Base-by-base conservation (phyloP, 2,888 invertebrate species). In the Drosophila meridiana region DNA sequence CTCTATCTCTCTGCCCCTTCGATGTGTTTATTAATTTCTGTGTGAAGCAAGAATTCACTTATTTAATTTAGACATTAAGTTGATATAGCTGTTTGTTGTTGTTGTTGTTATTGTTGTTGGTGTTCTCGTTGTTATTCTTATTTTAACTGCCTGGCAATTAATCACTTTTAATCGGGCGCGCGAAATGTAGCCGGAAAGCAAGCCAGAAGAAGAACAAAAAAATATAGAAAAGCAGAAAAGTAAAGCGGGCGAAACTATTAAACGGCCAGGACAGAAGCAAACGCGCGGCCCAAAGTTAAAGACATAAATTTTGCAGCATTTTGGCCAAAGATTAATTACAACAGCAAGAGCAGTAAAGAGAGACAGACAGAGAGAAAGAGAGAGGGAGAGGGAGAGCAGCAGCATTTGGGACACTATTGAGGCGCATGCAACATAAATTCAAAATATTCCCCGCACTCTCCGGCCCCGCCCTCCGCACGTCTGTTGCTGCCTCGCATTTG, bases 301-400 rank as follows among this genome's bases (percentile, higher is more conserved):
- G 79, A 84, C 92, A 90, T 92, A 91, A 91, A 91, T 91, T 92
- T 84, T 80, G 80, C 75, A 82, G 82, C 82, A 90, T 90, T 91
- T 90, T 84, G 79, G 83, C 78, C 84, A 76, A 91, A 92, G 91
- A 91, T 91, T 91, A 91, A 91, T 91, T 91, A 87, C 91, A 74
- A 59, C 73, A 73, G 68, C 91, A 74, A 59, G 71, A 71, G 68
- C 71, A 58, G 32, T 7, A 32, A 3, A 52, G 2, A 34, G n/a
- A 11, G n/a, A 52, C 2, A 34, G 5, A 52, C n/a, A n/a, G n/a
- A 32, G 20, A 5, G 50, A 11, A 34, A 5, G 53, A 58, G 34
- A 34, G n/a, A 5, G 60, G 62, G 74, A 9, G 43, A 4, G 40
- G 7, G 42, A n/a, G 42, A 3, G 9, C 1, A 7, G 52, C 6